phyloP scores from a whole-genome alignment of 2,888 invertebrate species.

The Mimachlamys varia region DNA sequence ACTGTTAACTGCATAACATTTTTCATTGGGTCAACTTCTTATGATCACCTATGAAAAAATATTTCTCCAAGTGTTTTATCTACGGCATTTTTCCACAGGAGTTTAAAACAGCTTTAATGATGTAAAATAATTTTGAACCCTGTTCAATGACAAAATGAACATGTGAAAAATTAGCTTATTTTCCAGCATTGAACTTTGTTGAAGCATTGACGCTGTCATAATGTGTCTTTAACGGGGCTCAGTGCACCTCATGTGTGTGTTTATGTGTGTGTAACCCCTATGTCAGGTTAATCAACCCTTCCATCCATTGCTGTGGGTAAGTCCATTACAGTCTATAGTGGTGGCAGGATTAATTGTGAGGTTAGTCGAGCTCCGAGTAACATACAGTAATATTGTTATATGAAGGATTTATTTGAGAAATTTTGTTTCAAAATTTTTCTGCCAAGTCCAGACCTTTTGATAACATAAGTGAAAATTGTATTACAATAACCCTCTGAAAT shows the following conservation, averaged over 20 bases:
- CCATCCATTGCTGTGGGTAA: too few relatives aligned
- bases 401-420: neutral
- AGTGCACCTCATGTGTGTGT: constrained; percentile 1
- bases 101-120: neutral
- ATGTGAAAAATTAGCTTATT: neutral
- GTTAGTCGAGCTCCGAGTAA: constrained; percentile 1
- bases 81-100: neutral
- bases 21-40: too few relatives aligned
- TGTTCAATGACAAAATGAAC: neutral
- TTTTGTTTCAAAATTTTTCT: neutral
- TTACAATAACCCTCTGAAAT: too few relatives aligned
- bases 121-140: neutral
- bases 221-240: constrained; percentile 25
- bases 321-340: too few relatives aligned
- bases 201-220: neutral
- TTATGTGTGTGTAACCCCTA: neutral
- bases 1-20: too few relatives aligned
- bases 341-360: neutral
- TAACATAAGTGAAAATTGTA: too few relatives aligned
- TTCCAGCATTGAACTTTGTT: neutral
- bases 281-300: too few relatives aligned
- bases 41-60: too few relatives aligned
- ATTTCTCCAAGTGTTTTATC: neutral
- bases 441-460: too few relatives aligned
- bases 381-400: neutral